These are phyloP conservation scores for Macaria liturata DNA, from an alignment of 2,888 invertebrate species.

Conservation along the genomic window DNA sequence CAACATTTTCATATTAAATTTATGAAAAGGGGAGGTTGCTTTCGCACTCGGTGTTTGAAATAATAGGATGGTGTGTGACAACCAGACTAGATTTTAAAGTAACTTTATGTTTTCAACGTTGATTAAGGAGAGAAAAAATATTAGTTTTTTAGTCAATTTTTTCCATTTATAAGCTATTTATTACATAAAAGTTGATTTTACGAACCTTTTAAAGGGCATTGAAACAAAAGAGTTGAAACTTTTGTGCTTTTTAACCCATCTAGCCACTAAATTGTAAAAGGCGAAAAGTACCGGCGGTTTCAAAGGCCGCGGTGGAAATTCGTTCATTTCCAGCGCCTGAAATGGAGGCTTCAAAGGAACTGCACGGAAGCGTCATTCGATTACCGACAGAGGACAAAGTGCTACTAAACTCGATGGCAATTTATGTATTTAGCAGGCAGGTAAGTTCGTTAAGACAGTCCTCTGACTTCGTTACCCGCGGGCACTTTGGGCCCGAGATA, in stretches of 20 bases:
- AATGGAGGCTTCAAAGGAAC: slow-evolving; percentile 19
- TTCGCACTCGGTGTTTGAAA: too few species aligned
- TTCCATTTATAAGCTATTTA: too few species aligned
- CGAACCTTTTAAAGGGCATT: too few species aligned
- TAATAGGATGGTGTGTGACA: too few species aligned
- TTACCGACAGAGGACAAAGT: slow-evolving; percentile 21
- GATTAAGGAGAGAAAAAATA: too few species aligned
- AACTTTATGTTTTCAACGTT: too few species aligned
- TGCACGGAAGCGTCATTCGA: slow-evolving; percentile 21
- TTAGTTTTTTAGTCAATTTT: too few species aligned
- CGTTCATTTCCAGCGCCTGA: slow-evolving; percentile 10
- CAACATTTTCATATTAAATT: neutral
- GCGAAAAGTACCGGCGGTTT: slow-evolving; percentile 11
- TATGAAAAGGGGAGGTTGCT: too few species aligned
- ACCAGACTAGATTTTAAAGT: too few species aligned
- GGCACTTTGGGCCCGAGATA: slow-evolving; percentile 12
- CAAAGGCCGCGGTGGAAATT: slow-evolving; percentile 9
- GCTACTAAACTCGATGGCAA: slow-evolving; percentile 18
- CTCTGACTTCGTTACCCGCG: slow-evolving; percentile 16
- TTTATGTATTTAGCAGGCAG: slow-evolving; percentile 22
- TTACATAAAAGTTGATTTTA: too few species aligned
- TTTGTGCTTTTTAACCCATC: neutral
- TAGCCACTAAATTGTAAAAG: neutral
- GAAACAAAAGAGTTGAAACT: too few species aligned
- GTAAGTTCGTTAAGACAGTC: slow-evolving; percentile 18